Evolutionary conservation across 2,797 vertebrate genomes (phyloP), one percentile per base, ranked within the genome.

Genomic region (Eulemur coronatus): DNA sequence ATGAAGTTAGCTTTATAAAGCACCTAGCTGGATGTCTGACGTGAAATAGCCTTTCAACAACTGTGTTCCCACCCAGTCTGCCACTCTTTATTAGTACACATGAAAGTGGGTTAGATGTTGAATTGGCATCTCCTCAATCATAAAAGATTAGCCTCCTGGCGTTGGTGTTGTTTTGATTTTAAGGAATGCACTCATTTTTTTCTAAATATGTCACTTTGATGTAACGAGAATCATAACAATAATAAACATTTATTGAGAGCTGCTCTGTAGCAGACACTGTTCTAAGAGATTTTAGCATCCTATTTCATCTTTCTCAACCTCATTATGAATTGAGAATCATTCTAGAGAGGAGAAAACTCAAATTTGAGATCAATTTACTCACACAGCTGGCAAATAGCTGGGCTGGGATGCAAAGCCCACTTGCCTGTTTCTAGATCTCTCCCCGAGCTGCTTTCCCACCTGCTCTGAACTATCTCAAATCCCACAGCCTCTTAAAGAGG

Each of bases 321-420:
- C 50, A 46, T 26, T 73, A 17, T 52, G 57, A 85, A 26, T 52
- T 63, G 38, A 50, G 79, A n/a, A 73, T 84, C 87, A 63, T 52
- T 76, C 55, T 43, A 95, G 80, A 93, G 89, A 97, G 70, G 17
- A 84, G 70, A 59, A 95, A 85, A 93, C 41, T 93, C 69, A 65
- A 59, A 59, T 65, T 41, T 73, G 69, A 93, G 65, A 33, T 80
- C 87, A 84, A 38, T 80, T 72, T 63, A 87, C 43, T 67, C 11
- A 0, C 8, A 46, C 61, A 63, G 43, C 55, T 38, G 61, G 5
- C 80, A 33, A 46, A 63, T 2, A 43, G 20, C 52, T 78, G 55
- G 28, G 38, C 35, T 43, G 22, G 20, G 52, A 55, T 30, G 24
- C 30, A 35, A 38, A 85, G 61, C 24, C 61, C 57, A 55, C 43